Evolutionary conservation across 2,113 vertebrate genomes (phyloP).

Genomic region (Nerophis ophidion): DNA sequence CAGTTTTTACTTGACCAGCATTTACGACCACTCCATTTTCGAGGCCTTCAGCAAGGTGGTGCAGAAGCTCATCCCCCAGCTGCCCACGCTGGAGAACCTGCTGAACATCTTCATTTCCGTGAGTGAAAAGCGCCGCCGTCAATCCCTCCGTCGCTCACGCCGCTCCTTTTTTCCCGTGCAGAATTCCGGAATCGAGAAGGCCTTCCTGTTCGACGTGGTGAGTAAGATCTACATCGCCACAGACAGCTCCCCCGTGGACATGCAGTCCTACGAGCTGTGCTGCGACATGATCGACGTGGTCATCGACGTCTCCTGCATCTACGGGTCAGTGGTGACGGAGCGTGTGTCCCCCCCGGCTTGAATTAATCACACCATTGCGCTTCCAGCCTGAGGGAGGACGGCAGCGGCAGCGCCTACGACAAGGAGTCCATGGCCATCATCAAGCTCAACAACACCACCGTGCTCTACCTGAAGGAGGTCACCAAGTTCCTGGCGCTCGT

Average conservation of each 20-base stretch:
- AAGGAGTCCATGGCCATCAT: constrained; percentile 99
- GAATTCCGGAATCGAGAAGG: constrained; percentile 99
- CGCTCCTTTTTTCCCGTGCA: constrained; percentile 42
- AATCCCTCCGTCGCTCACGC: fast-evolving
- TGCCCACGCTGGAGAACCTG: constrained; percentile 97
- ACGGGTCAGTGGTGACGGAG: constrained; percentile 79
- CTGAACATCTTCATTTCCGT: constrained; percentile 99
- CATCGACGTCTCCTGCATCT: constrained; percentile 98
- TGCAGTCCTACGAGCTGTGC: constrained; percentile 98
- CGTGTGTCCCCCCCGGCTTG: neutral
- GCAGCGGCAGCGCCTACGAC: constrained; percentile 96
- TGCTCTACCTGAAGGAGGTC: constrained; percentile 98
- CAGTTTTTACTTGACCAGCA: constrained; percentile 99
- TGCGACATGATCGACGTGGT: constrained; percentile 99
- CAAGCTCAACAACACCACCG: constrained; percentile 99
- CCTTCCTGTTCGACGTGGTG: constrained; percentile 98
- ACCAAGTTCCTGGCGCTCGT: constrained; percentile 97
- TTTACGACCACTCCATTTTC: constrained; percentile 99
- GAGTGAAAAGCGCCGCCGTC: constrained; percentile 53
- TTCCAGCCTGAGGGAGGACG: constrained; percentile 89
- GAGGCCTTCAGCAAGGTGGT: constrained; percentile 99
- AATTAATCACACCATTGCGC: neutral
- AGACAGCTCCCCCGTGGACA: constrained; percentile 98
- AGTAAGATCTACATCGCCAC: constrained; percentile 99
- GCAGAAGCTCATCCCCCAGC: constrained; percentile 97